These are phyloP conservation scores for Oreocharis arfaki DNA, from an alignment of 2,113 vertebrate genomes.

Conservation along the genomic window DNA sequence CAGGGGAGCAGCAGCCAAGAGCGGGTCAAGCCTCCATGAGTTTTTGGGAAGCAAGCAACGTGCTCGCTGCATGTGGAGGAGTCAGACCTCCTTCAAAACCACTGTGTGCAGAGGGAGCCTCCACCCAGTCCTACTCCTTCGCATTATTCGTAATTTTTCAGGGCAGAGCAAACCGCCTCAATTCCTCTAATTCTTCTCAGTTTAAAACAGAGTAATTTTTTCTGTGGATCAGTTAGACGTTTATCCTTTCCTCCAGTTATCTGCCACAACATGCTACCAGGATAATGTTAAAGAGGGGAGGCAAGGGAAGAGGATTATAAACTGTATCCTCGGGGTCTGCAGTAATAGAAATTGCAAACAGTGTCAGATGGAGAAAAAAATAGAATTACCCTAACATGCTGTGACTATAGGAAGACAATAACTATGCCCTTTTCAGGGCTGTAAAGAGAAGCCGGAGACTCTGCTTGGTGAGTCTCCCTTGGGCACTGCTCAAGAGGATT, in stretches of 20 bases:
- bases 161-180: accelerated
- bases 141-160: background rate
- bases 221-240: background rate
- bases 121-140: background rate
- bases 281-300: background rate
- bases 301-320: background rate
- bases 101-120: background rate
- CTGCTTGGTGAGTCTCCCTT: background rate
- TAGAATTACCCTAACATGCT: background rate
- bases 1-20: background rate
- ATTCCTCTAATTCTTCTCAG: background rate
- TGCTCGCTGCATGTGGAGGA: background rate
- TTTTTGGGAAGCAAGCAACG: background rate
- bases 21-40: accelerated
- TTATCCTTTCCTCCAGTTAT: constrained; percentile 36
- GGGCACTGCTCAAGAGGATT: background rate
- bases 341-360: background rate
- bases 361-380: background rate
- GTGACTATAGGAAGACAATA: background rate
- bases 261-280: background rate
- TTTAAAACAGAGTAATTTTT: background rate
- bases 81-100: background rate
- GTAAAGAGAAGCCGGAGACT: background rate
- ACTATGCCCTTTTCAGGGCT: background rate
- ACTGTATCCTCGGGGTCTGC: background rate